Conservation (phyloP, 1,140 invertebrate species). For the Augochlora pura region DNA sequence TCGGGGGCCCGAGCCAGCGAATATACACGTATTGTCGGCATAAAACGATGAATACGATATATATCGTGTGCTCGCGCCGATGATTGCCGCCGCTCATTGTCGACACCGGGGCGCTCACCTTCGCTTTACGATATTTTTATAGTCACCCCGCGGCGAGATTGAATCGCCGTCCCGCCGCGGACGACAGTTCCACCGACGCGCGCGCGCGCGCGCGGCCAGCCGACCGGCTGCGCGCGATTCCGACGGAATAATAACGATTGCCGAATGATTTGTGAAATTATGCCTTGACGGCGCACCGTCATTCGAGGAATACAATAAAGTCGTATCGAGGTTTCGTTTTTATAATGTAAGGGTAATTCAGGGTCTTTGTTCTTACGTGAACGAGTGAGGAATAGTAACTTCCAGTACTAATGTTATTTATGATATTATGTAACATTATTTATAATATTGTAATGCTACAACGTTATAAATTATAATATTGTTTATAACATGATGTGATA, state of each 20-base stretch:
- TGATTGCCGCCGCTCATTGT: background rate
- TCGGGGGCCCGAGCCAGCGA: background rate
- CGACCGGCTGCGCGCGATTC: background rate
- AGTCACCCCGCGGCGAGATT: slow-evolving; percentile 1
- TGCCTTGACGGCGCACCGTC: no score
- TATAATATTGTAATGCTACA: no score
- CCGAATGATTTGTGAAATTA: background rate
- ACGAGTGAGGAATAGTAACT: no score
- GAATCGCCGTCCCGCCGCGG: background rate
- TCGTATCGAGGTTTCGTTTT: no score
- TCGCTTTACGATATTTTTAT: background rate
- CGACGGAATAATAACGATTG: background rate
- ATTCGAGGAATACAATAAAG: no score
- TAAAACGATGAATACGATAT: slow-evolving; percentile 4
- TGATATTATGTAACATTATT: no score
- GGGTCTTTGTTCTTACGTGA: no score
- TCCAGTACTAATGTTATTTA: no score
- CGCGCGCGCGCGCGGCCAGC: no score
- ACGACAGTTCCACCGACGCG: background rate
- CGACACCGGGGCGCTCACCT: background rate
- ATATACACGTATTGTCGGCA: background rate
- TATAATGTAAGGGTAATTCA: no score
- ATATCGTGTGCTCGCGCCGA: background rate
- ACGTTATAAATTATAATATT: no score
- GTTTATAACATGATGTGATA: no score